Conservation (phyloP, 1,140 invertebrate species). For the Atta colombica region DNA sequence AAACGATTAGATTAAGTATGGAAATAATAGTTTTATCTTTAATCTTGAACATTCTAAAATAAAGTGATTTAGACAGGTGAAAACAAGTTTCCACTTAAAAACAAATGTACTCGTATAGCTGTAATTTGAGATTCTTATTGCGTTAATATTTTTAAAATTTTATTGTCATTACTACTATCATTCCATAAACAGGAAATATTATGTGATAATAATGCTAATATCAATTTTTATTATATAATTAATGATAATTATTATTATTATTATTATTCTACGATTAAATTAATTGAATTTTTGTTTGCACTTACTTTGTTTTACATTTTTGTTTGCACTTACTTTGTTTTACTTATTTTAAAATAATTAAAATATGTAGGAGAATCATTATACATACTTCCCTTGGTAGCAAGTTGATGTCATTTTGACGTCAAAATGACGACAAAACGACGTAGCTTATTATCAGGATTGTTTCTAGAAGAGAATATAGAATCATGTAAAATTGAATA, state of each 20-base stretch:
- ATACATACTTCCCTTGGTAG: background rate
- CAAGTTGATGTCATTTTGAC: too few species aligned
- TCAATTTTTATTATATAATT: background rate
- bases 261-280: background rate
- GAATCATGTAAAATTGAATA: constrained; percentile 20
- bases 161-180: background rate
- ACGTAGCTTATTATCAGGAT: background rate
- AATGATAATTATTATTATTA: background rate
- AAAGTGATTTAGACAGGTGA: background rate
- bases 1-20: background rate
- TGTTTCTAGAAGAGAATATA: background rate
- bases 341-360: constrained; percentile 1
- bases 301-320: background rate
- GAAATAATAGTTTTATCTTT: background rate
- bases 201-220: background rate
- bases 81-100: background rate
- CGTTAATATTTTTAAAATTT: background rate
- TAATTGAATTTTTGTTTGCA: background rate
- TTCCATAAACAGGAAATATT: background rate
- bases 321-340: background rate
- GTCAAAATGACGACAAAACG: too few species aligned
- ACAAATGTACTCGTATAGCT: background rate
- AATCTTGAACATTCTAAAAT: background rate
- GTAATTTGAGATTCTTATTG: background rate
- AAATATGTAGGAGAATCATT: background rate